These are phyloP conservation scores for Diachrysia chrysitis DNA, from an alignment of 2,888 invertebrate genomes.

Conservation along the genomic window DNA sequence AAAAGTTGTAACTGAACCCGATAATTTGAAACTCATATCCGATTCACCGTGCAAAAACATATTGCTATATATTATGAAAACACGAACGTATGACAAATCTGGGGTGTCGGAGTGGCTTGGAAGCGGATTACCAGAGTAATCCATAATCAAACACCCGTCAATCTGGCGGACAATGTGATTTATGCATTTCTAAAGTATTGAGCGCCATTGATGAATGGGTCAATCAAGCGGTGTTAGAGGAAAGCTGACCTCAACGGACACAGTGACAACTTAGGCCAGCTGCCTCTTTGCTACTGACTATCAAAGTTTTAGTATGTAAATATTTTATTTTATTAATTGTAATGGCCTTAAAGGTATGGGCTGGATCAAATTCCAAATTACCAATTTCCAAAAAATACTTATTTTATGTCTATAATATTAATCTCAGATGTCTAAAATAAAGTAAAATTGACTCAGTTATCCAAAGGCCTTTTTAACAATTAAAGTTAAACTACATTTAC, in stretches of 20 bases:
- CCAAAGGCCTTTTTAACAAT: no score
- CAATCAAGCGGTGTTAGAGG: constrained; percentile 30
- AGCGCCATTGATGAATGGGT: constrained; percentile 43
- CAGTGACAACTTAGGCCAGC: neutral
- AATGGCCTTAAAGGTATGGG: no score
- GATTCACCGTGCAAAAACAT: neutral
- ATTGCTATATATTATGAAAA: constrained; percentile 25
- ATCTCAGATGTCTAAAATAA: no score
- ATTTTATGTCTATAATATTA: no score
- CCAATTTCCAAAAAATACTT: no score
- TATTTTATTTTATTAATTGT: no score
- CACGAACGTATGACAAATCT: constrained; percentile 27
- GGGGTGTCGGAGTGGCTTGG: constrained; percentile 20
- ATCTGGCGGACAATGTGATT: constrained; percentile 52
- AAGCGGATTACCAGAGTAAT: constrained; percentile 40
- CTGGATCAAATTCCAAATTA: no score
- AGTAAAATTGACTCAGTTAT: no score
- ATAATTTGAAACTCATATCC: neutral
- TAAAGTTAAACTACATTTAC: neutral
- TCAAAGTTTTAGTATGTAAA: neutral
- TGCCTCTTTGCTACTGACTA: neutral
- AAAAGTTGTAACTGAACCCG: neutral
- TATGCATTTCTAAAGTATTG: constrained; percentile 47
- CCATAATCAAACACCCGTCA: constrained; percentile 48
- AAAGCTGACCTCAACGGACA: constrained; percentile 5